Conservation (phyloP, 2,888 invertebrate species). For the Polydrusus pterygomalis region DNA sequence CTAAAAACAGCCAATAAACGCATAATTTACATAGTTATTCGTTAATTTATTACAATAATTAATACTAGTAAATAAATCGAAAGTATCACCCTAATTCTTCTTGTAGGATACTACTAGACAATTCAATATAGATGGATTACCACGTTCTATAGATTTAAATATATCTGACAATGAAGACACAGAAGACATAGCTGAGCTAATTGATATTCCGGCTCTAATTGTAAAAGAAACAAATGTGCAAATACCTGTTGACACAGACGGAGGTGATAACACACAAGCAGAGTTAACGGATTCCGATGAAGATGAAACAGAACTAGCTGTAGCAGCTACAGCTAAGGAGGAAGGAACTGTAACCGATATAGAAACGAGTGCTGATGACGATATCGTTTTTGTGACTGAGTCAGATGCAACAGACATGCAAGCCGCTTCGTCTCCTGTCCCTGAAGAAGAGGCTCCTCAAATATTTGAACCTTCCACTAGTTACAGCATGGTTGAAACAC, state of each 20-base stretch:
- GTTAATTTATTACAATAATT: too few species aligned
- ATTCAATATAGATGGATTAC: conserved; percentile 2
- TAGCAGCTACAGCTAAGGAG: background rate
- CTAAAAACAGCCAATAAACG: too few species aligned
- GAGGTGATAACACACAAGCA: background rate
- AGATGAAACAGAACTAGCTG: background rate
- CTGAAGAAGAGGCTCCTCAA: conserved; percentile 2
- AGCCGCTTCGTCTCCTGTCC: too few species aligned
- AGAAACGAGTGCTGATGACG: background rate
- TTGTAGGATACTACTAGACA: conserved; percentile 1
- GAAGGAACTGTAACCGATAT: background rate
- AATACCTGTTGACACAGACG: background rate
- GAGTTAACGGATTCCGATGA: background rate
- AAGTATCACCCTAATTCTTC: background rate
- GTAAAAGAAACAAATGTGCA: conserved; percentile 1
- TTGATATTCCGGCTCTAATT: conserved; percentile 29
- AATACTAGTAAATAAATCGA: too few species aligned
- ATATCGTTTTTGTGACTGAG: conserved; percentile 2
- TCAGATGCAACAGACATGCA: background rate
- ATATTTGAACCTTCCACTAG: conserved; percentile 6
- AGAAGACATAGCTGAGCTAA: background rate
- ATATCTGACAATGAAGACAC: background rate
- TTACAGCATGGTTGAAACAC: background rate
- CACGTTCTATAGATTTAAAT: background rate
- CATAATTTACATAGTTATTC: too few species aligned